phyloP scores from a whole-genome alignment of 2,888 invertebrate genomes.

The Chloromyia formosa region DNA sequence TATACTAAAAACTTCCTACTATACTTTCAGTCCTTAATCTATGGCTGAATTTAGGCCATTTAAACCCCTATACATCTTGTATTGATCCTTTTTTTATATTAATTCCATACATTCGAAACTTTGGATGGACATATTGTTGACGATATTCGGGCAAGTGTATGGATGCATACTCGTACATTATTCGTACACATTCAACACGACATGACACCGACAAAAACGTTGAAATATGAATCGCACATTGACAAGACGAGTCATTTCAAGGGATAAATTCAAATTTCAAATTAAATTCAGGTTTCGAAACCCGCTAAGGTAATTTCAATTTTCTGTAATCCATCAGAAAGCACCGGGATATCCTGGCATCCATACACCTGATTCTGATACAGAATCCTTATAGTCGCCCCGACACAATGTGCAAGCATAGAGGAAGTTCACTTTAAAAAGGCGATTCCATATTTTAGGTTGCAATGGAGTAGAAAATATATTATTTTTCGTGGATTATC shows the following conservation, averaged over 20 bases:
- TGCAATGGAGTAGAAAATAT: too few relatives aligned
- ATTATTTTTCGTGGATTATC: too few relatives aligned
- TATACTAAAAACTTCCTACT: too few relatives aligned
- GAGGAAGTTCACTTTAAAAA: too few relatives aligned
- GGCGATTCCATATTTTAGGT: too few relatives aligned
- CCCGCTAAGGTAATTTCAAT: conserved; percentile 9
- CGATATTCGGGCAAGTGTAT: too few relatives aligned
- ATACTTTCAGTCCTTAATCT: too few relatives aligned
- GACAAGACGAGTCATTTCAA: conserved; percentile 3
- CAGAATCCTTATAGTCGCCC: too few relatives aligned
- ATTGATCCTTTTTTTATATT: not conserved
- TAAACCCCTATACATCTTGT: too few relatives aligned
- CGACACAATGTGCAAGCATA: too few relatives aligned
- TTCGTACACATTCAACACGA: not conserved
- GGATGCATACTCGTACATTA: not conserved
- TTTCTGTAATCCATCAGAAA: conserved; percentile 14
- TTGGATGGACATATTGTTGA: not conserved
- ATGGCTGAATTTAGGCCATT: too few relatives aligned
- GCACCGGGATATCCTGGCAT: not conserved
- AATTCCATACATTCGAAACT: not conserved
- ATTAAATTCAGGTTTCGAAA: conserved; percentile 23
- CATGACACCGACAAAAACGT: not conserved
- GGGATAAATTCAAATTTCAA: conserved; percentile 19
- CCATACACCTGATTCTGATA: not conserved
- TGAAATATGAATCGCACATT: conserved; percentile 16